Evolutionary conservation across 2,113 vertebrate genomes (phyloP), one percentile per base, ranked within the genome.

Genomic region (Polyodon spathula): DNA sequence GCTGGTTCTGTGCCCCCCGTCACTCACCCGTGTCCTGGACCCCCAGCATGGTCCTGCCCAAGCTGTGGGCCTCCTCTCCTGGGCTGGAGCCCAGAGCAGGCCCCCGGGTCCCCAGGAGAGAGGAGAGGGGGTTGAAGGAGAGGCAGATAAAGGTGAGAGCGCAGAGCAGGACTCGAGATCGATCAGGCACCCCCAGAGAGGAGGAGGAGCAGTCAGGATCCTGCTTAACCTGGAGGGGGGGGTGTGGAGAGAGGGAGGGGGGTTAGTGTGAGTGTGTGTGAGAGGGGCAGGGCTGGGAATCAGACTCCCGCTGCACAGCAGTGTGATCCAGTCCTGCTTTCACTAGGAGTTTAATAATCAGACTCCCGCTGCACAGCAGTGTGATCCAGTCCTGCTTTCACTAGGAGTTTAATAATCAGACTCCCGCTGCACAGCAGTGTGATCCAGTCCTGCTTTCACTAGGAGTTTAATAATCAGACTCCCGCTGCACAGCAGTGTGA

Each of bases 121-220:
- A 91, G 0, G 94, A 93, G 61, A 99, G 80, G 0, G 96, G 96
- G 72, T 99, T 99, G 40, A 99, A 86, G 44, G 95, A 97, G 61
- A 99, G 88, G 76, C 93, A 94, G 71, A 99, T 86, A 78, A 98
- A 97, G 1, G 93, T 97, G 69, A 99, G 89, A 38, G 91, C 86
- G 14, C 95, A 99, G 43, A 99, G 90, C 6, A 99, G 90, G 54
- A 99, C 90, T 5, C 96, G 90, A 10, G 96, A 99, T n/a, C 93
- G 88, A 73, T 99, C 96, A 86, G 97, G 92, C 86, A 99, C 97
- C n/a, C 92, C 94, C 6, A 97, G 89, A 0, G 92, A 89, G 43
- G 88, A 85, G 52, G 96, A 90, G 40, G 94, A 97, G n/a, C n/a
- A n/a, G 54, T 90, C 85, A 0, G 96, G 95, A 62, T 99, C 96